Evolutionary conservation across 2,113 vertebrate genomes (phyloP).

Genomic region (Barbus barbus): DNA sequence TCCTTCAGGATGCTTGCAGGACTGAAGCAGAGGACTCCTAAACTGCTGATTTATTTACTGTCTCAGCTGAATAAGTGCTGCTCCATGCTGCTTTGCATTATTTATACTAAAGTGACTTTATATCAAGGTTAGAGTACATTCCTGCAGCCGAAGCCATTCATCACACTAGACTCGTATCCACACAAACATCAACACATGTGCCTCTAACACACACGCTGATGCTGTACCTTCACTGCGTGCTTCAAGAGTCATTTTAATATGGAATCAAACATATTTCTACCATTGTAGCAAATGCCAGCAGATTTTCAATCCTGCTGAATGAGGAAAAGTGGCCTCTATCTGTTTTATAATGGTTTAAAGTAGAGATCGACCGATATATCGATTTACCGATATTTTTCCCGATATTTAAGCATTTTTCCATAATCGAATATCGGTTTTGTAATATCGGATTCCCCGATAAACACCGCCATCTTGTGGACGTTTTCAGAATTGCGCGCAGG

Average conservation of each 20-base stretch:
- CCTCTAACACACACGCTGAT: conserved; percentile 1
- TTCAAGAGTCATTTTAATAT: not conserved
- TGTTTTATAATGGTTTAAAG: conserved; percentile 15
- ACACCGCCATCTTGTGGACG: no score
- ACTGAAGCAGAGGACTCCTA: not conserved
- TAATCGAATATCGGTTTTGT: no score
- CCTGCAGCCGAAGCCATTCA: not conserved
- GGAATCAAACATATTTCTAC: not conserved
- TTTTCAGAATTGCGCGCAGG: no score
- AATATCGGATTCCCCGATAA: no score
- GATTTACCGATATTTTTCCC: no score
- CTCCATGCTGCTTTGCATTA: not conserved
- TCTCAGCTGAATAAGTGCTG: not conserved
- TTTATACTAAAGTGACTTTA: not conserved
- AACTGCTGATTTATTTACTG: not conserved
- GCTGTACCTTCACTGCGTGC: no score
- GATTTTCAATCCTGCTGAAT: not conserved
- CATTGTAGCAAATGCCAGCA: not conserved
- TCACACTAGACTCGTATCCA: not conserved
- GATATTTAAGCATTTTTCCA: no score
- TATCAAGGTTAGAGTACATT: conserved; percentile 16
- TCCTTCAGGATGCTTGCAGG: not conserved
- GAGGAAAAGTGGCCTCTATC: not conserved
- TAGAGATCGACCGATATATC: no score
- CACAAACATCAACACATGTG: not conserved